phyloP scores from a whole-genome alignment of 2,888 invertebrate species.

The Pyrocoelia pectoralis region DNA sequence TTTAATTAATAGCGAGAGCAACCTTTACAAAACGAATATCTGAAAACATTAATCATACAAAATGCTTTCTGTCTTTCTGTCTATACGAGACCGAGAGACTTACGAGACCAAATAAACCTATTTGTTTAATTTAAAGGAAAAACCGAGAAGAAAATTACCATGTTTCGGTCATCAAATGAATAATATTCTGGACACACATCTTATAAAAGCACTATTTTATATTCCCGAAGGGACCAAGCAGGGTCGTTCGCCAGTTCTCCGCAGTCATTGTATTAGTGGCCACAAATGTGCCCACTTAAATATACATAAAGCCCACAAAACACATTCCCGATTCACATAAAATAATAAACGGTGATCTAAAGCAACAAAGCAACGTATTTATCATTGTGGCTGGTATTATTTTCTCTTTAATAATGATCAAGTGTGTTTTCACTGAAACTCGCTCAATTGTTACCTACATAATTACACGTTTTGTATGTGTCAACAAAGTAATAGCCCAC shows the following conservation, averaged over 20 bases:
- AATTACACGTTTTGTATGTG: conserved; percentile 10
- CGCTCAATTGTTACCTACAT: conserved; percentile 14
- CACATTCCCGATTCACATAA: conserved; percentile 40
- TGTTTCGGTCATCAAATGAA: conserved; percentile 21
- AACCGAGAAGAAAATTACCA: neutral
- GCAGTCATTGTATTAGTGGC: conserved; percentile 44
- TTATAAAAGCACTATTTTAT: conserved; percentile 36
- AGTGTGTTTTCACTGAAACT: conserved; percentile 17
- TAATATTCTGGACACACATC: conserved; percentile 31
- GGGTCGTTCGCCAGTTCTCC: conserved; percentile 40
- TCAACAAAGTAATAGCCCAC: conserved; percentile 12
- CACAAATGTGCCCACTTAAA: conserved; percentile 46
- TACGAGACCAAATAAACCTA: neutral
- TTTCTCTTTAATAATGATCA: conserved; percentile 14
- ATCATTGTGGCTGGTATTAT: conserved; percentile 19
- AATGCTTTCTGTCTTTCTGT: too few species aligned
- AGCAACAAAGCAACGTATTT: conserved; percentile 31
- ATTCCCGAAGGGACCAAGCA: conserved; percentile 34
- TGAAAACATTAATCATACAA: neutral
- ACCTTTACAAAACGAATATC: too few species aligned
- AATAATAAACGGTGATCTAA: conserved; percentile 32
- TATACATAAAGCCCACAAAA: conserved; percentile 42
- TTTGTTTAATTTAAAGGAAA: neutral
- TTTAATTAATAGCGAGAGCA: too few species aligned
- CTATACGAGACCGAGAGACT: too few species aligned